Base-by-base conservation (phyloP, 2,113 vertebrate species). In the Camelus dromedarius region DNA sequence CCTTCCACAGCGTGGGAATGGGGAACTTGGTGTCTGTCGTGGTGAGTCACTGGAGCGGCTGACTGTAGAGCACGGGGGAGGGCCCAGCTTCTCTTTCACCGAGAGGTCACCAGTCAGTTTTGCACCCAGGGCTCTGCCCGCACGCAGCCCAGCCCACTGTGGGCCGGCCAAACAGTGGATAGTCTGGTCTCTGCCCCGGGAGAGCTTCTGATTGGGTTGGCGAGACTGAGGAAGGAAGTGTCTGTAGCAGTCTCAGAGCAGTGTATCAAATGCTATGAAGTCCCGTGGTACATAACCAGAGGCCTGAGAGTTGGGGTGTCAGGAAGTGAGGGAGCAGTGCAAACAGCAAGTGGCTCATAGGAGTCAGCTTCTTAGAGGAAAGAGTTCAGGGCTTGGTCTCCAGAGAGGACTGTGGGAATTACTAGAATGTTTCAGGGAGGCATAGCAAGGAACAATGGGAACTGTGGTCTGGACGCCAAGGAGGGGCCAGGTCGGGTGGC, bases 21-120 rank as follows among this genome's bases (percentile, higher is more conserved):
- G 94, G 75, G 76, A 88, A 48, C 24, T 56, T 48, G 60, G 54
- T 82, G 38, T 77, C 80, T 70, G 58, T 76, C 6, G 15, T 30
- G 54, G 93, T 85, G 94, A 90, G 28, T 82, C 60, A n/a, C n/a
- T 32, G 46, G 84, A 83, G n/a, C 2, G 0, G 26, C 93, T 48
- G 32, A 38, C 66, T 15, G 5, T 7, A 52, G n/a, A 35, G 11
- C 11, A 0, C 0, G 4, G 16, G 48, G 42, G 10, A 26, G 48
- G 70, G 35, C 38, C 26, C 26, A 18, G 35, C 28, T 26, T 52
- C 62, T 69, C 38, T 58, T 2, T 50, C 6, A 20, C 79, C 0
- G 0, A 54, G n/a, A 87, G 35, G 48, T 50, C 7, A 4, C 46
- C 19, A 0, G 10, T 58, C 32, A 14, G 42, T 28, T 22, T 66